phyloP scores from a whole-genome alignment of 1,140 invertebrate genomes.

The Aplysia californica region DNA sequence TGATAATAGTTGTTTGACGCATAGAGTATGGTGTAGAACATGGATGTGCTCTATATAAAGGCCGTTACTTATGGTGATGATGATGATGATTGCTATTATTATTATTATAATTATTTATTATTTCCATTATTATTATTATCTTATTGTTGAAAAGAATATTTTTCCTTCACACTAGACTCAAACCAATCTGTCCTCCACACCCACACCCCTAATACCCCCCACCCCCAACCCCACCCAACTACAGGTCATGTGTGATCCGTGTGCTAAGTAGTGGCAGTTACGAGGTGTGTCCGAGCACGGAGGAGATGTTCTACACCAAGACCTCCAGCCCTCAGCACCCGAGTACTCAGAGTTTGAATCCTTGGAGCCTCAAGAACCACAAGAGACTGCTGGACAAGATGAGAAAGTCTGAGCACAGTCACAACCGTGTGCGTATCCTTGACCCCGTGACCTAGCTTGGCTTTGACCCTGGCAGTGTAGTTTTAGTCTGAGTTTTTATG shows the following conservation, averaged over 20 bases:
- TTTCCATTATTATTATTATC: too few relatives aligned
- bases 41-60: too few relatives aligned
- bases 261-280: conserved; percentile 24
- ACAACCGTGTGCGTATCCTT: conserved; percentile 49
- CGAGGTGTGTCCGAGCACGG: background rate
- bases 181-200: background rate
- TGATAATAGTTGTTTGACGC: too few relatives aligned
- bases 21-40: too few relatives aligned
- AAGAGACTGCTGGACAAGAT: conserved; percentile 67
- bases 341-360: conserved; percentile 62
- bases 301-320: conserved; percentile 18
- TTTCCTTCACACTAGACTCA: background rate
- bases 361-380: conserved; percentile 72
- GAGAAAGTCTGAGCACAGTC: conserved; percentile 74
- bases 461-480: too few relatives aligned
- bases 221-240: background rate
- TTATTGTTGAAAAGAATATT: too few relatives aligned
- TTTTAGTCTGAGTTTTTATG: background rate
- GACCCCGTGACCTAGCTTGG: too few relatives aligned
- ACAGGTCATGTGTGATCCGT: conserved; percentile 13
- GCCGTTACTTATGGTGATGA: too few relatives aligned
- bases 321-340: conserved; percentile 27
- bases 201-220: background rate
- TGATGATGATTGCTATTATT: too few relatives aligned
- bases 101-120: too few relatives aligned